Evolutionary conservation across 2,888 invertebrate genomes (phyloP).

Genomic region (Spicauda simplicius): DNA sequence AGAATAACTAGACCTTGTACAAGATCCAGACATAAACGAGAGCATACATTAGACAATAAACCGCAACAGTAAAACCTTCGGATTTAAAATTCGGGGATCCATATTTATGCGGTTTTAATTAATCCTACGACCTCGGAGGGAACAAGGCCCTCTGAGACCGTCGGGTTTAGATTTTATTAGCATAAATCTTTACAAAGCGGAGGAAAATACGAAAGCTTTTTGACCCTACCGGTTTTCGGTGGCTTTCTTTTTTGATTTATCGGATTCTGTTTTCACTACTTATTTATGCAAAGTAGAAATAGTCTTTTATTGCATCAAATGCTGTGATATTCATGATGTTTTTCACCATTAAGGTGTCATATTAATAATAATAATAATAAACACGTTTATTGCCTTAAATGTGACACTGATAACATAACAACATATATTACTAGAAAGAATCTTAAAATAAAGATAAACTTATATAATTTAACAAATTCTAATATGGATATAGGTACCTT

Average conservation of each 20-base stretch:
- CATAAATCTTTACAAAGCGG: constrained; percentile 16
- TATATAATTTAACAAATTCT: too few species aligned
- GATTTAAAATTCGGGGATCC: not conserved
- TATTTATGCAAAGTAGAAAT: not conserved
- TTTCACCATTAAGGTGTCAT: too few species aligned
- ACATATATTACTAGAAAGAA: too few species aligned
- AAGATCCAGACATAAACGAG: not conserved
- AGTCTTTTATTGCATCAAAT: too few species aligned
- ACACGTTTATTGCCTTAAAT: too few species aligned
- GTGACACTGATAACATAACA: too few species aligned
- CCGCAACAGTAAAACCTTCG: not conserved
- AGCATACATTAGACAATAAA: not conserved
- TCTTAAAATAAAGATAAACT: too few species aligned
- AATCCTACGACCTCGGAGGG: constrained; percentile 9
- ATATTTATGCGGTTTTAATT: constrained; percentile 16
- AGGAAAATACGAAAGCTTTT: not conserved
- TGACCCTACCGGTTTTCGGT: not conserved
- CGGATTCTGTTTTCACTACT: not conserved
- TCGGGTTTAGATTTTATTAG: constrained; percentile 9
- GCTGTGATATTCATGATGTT: too few species aligned
- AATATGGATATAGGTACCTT: too few species aligned
- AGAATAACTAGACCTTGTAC: too few species aligned
- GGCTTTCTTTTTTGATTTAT: not conserved
- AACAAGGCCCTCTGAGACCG: constrained; percentile 9
- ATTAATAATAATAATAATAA: too few species aligned